Percentiles rank a stretch among this genome's conserved stretches.
Evolutionary conservation across 2,888 invertebrate genomes (phyloP).

Genomic region (Coecobrya sp.): DNA sequence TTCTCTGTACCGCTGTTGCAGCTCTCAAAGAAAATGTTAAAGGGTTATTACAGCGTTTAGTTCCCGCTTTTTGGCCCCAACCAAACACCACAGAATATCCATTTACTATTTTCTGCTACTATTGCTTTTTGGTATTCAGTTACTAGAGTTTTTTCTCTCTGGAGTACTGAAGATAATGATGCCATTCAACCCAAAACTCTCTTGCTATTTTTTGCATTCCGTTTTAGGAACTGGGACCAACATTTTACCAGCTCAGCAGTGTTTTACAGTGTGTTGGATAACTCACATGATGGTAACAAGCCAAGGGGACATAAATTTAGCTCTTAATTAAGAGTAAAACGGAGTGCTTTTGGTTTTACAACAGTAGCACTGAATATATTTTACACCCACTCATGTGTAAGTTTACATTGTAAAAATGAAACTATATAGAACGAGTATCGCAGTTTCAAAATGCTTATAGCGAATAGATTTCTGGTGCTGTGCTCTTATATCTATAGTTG

Average conservation of each 20-base stretch:
- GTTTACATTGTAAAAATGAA: neutral
- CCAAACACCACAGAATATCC: slow-evolving; percentile 8
- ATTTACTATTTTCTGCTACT: neutral
- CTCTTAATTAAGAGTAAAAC: slow-evolving; percentile 64
- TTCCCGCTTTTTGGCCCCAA: neutral
- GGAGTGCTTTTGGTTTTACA: slow-evolving; percentile 31
- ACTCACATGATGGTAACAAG: slow-evolving; percentile 34
- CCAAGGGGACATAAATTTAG: slow-evolving; percentile 66
- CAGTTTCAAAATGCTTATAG: too few species aligned
- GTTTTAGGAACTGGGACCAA: neutral
- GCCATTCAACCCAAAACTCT: slow-evolving; percentile 47
- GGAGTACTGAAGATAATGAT: slow-evolving; percentile 1
- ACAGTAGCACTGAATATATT: neutral
- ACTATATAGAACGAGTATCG: too few species aligned
- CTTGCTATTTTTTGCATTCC: neutral
- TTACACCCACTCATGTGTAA: neutral
- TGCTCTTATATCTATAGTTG: too few species aligned
- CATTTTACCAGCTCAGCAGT: slow-evolving; percentile 39
- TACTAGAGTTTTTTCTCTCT: neutral
- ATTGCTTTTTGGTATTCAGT: neutral
- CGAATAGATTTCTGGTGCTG: too few species aligned
- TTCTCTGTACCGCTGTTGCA: neutral
- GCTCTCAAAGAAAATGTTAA: slow-evolving; percentile 21
- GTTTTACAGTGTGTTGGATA: slow-evolving; percentile 19
- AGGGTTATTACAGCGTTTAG: slow-evolving; percentile 18